Base-by-base conservation (phyloP, 2,888 invertebrate species). In the Trachelus stipa region DNA sequence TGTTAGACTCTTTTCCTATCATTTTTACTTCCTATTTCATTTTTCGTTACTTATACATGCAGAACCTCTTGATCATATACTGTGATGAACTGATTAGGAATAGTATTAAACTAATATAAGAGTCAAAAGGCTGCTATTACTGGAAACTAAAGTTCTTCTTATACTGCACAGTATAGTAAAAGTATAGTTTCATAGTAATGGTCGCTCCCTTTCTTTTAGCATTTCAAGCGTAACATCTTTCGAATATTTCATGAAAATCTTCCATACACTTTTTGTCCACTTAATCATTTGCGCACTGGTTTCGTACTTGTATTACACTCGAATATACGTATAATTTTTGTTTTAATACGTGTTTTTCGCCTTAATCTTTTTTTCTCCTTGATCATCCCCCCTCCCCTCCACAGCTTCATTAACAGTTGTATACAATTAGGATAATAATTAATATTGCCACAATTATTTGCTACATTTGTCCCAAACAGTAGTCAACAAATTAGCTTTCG, bases 381-480 rank as follows among this genome's bases (percentile, higher is more conserved):
- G 6, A 40, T 15, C 40, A 15, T 40, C 15, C 75, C 76, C 74
- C 69, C 68, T 30, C 73, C n/a, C 71, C 11, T 74, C 56, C 34
- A 35, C 77, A 78, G 12, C 79, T 80, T 82, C 77, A 71, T 83
- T 82, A 86, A 87, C 85, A 85, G 83, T 83, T 83, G 83, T 87
- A 84, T 86, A 87, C 83, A 86, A 87, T 87, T 89, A 89, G 84
- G 79, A 86, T 90, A 88, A 88, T 89, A 89, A 85, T 79, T 80
- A 80, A 87, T 89, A 89, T 88, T 89, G 88, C 89, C 85, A 87
- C 85, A 83, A 86, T 87, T 86, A 88, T 85, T 87, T 86, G 86
- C 85, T 87, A 85, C 84, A 80, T 84, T 81, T 76, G 71, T 84
- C 82, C 82, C 83, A 82, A 87, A 85, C 84, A 85, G 83, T 84